phyloP scores from a whole-genome alignment of 92 coral and sea anemone genomes.

The Palythoa caribaeorum region DNA sequence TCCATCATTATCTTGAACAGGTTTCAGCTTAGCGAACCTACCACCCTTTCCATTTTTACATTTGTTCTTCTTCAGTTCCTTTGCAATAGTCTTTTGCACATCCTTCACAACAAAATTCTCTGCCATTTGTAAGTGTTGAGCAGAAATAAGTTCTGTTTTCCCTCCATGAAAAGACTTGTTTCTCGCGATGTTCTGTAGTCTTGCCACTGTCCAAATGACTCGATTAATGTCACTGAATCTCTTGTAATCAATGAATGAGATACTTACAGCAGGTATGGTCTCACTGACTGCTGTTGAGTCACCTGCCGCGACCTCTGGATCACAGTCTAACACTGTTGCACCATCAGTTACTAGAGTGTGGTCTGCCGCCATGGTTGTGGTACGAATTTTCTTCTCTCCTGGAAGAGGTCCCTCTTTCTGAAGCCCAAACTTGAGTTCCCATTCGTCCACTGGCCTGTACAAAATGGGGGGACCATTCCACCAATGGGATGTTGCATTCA shows the following conservation, averaged over 20 bases:
- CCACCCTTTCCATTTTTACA: constrained; percentile 57
- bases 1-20: constrained; percentile 63
- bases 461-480: constrained; percentile 61
- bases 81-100: constrained; percentile 45
- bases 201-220: constrained; percentile 69
- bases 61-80: constrained; percentile 31
- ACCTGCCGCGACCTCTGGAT: background rate
- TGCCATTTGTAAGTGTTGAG: constrained; percentile 64
- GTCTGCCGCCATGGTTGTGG: constrained; percentile 30
- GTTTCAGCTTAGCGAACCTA: constrained; percentile 67
- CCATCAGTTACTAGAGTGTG: background rate
- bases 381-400: constrained; percentile 67
- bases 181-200: constrained; percentile 55
- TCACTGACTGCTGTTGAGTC: constrained; percentile 12
- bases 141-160: constrained; percentile 32
- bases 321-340: background rate
- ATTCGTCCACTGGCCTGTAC: background rate
- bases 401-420: background rate
- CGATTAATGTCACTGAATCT: constrained; percentile 65
- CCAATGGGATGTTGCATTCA: constrained; percentile 58
- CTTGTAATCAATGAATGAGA: constrained; percentile 56
- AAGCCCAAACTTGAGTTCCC: background rate
- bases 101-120: constrained; percentile 70
- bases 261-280: constrained; percentile 33
- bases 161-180: constrained; percentile 67